Evolutionary conservation across 2,888 invertebrate genomes (phyloP).

Genomic region (Nomada flava): DNA sequence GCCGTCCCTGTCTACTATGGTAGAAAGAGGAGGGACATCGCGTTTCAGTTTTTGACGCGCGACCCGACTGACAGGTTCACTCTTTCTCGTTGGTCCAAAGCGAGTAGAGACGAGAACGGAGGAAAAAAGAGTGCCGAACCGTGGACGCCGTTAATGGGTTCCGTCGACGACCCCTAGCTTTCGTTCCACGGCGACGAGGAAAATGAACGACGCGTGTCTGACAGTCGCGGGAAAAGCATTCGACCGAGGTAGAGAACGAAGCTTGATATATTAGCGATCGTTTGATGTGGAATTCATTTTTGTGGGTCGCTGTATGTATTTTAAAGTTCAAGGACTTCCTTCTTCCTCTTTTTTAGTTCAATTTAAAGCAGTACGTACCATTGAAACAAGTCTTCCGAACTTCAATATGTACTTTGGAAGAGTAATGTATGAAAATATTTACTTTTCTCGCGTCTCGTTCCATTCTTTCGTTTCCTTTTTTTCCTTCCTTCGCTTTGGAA

Average conservation of each 20-base stretch:
- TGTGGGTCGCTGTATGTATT: no score
- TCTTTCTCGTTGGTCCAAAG: conserved; percentile 21
- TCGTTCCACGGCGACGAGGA: conserved; percentile 20
- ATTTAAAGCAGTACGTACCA: no score
- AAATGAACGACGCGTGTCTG: conserved; percentile 46
- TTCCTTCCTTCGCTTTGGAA: neutral
- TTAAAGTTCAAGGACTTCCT: neutral
- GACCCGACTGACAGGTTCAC: conserved; percentile 24
- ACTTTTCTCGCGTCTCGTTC: neutral
- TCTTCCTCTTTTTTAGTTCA: no score
- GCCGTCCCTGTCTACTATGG: conserved; percentile 5
- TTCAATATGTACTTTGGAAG: neutral
- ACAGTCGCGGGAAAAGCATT: conserved; percentile 21
- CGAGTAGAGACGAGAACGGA: conserved; percentile 5
- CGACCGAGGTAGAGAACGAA: neutral
- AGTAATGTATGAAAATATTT: neutral
- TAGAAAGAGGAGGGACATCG: neutral
- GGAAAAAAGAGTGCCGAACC: conserved; percentile 47
- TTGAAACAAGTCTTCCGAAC: no score
- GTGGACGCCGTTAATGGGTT: conserved; percentile 62
- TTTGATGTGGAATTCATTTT: neutral
- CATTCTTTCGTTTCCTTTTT: no score
- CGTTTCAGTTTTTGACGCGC: conserved; percentile 50
- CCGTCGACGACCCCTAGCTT: conserved; percentile 36
- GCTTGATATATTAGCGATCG: conserved; percentile 9